Percentiles rank a stretch among this genome's conserved stretches.
Evolutionary conservation across 2,113 vertebrate species (phyloP).

Genomic region (Andinoacara biseriatus): DNA sequence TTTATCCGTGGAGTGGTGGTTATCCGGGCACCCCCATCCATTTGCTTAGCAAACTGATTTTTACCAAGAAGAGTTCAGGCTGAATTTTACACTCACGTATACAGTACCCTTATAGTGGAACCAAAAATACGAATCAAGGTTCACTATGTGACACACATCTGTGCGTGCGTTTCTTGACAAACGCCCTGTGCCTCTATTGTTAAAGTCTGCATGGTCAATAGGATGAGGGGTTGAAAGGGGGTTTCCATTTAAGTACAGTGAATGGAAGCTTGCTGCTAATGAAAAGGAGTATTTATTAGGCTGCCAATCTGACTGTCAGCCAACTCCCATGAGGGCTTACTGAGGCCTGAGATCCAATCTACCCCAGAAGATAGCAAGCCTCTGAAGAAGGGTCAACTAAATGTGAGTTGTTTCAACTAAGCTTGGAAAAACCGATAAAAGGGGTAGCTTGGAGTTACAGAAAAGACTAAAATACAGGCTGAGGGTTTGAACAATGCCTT

Average conservation of each 20-base stretch:
- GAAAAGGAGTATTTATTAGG: slow-evolving; percentile 74
- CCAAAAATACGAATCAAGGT: neutral
- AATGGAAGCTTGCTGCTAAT: slow-evolving; percentile 63
- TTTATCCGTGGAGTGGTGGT: neutral
- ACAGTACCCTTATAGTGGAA: neutral
- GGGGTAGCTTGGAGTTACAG: neutral
- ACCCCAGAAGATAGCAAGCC: slow-evolving; percentile 19
- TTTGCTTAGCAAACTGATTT: neutral
- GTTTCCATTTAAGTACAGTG: slow-evolving; percentile 70
- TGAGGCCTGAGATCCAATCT: slow-evolving; percentile 27
- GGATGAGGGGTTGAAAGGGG: slow-evolving; percentile 46
- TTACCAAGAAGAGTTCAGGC: neutral
- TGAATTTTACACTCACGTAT: neutral
- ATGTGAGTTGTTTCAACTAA: slow-evolving; percentile 5
- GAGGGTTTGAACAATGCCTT: slow-evolving; percentile 20
- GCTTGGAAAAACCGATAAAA: slow-evolving; percentile 27
- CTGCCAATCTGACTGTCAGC: slow-evolving; percentile 54
- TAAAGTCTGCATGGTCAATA: slow-evolving; percentile 34
- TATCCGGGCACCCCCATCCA: neutral
- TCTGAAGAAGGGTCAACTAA: slow-evolving; percentile 31
- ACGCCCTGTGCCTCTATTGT: slow-evolving; percentile 21
- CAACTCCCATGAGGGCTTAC: slow-evolving; percentile 49
- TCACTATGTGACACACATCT: neutral
- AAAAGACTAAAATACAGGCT: slow-evolving; percentile 3
- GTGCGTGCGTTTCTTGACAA: slow-evolving; percentile 1